These are phyloP conservation scores for Natator depressus DNA, from an alignment of 2,113 vertebrate species.

Conservation along the genomic window DNA sequence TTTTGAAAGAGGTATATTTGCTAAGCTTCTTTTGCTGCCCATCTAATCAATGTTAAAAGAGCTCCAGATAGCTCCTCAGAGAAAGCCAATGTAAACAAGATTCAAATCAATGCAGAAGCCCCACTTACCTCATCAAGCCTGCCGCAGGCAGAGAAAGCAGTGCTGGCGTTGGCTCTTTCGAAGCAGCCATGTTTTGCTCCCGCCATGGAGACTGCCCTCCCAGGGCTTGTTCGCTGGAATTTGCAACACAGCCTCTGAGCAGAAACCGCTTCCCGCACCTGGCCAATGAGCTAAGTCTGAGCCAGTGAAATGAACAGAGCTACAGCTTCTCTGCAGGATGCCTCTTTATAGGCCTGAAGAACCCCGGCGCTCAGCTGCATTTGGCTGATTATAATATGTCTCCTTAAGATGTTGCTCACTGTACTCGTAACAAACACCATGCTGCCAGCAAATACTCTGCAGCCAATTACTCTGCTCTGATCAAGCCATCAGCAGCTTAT, in stretches of 20 bases:
- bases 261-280: fast-evolving
- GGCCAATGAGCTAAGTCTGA: not conserved
- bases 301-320: not conserved
- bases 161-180: too few relatives aligned
- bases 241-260: not conserved
- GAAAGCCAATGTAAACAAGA: conserved; percentile 46
- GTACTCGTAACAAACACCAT: fast-evolving
- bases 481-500: not conserved
- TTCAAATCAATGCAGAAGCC: conserved; percentile 46
- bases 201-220: not conserved
- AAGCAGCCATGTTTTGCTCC: not conserved
- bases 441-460: not conserved
- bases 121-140: not conserved
- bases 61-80: conserved; percentile 57
- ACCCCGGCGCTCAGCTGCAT: fast-evolving
- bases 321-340: not conserved
- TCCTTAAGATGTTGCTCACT: not conserved
- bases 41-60: conserved; percentile 64
- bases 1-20: conserved; percentile 14
- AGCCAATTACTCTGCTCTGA: not conserved
- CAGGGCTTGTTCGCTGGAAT: not conserved
- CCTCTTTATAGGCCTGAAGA: not conserved
- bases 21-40: conserved; percentile 60
- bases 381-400: not conserved
- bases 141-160: not conserved